Percentiles rank a stretch among this genome's conserved stretches.
Conservation (phyloP, 2,888 invertebrate genomes). For the Coelopa pilipes region DNA sequence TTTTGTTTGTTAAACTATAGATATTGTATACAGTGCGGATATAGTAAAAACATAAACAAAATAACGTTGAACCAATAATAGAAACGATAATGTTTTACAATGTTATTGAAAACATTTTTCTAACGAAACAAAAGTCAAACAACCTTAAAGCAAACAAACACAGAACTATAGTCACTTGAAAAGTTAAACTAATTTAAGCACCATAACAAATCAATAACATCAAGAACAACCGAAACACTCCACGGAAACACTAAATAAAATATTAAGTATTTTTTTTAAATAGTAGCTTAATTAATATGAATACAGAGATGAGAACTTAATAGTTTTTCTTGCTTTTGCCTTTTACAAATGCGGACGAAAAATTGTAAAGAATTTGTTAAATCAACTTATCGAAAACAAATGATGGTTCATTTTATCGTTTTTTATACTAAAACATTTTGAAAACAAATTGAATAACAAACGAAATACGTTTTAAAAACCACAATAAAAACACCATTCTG, state of each 20-base stretch:
- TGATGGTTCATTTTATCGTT: too few species aligned
- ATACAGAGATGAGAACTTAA: neutral
- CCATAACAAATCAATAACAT: neutral
- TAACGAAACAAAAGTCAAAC: slow-evolving; percentile 5
- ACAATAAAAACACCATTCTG: too few species aligned
- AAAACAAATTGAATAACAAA: too few species aligned
- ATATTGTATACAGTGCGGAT: slow-evolving; percentile 38
- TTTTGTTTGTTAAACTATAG: slow-evolving; percentile 49
- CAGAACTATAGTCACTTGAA: slow-evolving; percentile 31
- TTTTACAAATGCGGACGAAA: neutral
- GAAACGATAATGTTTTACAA: slow-evolving; percentile 23
- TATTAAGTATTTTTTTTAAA: slow-evolving; percentile 11
- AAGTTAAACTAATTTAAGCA: slow-evolving; percentile 29
- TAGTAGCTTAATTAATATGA: slow-evolving; percentile 3
- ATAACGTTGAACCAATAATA: slow-evolving; percentile 27
- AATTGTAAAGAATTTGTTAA: slow-evolving; percentile 1
- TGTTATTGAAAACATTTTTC: slow-evolving; percentile 10
- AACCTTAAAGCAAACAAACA: slow-evolving; percentile 4
- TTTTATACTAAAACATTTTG: too few species aligned
- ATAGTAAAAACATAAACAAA: slow-evolving; percentile 29
- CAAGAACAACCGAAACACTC: slow-evolving; percentile 8
- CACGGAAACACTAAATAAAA: neutral
- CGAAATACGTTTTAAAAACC: too few species aligned
- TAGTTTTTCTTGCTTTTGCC: neutral
- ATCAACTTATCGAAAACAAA: neutral